A percentile compares a stretch with the other conserved stretches of the same genome.
phyloP scores from a whole-genome alignment of 2,888 invertebrate genomes.

The Strigamia crassipes region DNA sequence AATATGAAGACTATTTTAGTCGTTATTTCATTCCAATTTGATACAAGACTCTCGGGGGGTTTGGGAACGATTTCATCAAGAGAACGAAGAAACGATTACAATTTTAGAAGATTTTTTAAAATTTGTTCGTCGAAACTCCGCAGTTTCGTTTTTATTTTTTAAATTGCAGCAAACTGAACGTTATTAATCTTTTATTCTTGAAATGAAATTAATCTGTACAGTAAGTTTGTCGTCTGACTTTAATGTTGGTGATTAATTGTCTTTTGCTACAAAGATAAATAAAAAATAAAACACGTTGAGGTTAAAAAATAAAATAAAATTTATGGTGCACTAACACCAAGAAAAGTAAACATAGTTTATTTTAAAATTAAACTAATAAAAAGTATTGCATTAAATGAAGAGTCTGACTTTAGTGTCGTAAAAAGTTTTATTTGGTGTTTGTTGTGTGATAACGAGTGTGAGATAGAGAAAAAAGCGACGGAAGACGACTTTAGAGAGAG shows the following conservation, averaged over 20 bases:
- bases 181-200: neutral
- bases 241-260: neutral
- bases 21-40: no score
- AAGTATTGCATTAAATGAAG: neutral
- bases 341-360: no score
- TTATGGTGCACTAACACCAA: neutral
- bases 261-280: neutral
- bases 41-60: no score
- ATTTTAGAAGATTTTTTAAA: no score
- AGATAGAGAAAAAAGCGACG: neutral
- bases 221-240: neutral
- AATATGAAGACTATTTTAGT: neutral
- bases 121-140: no score
- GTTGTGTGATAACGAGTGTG: neutral
- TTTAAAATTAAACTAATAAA: neutral
- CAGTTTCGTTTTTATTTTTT: no score
- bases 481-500: neutral
- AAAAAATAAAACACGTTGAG: neutral
- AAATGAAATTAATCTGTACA: neutral
- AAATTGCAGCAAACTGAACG: neutral
- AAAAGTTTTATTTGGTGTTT: neutral
- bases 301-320: neutral
- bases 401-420: neutral
- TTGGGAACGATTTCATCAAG: no score
- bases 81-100: no score